Conservation (phyloP, 2,888 invertebrate genomes). For the Lissocephala sabroskyi region DNA sequence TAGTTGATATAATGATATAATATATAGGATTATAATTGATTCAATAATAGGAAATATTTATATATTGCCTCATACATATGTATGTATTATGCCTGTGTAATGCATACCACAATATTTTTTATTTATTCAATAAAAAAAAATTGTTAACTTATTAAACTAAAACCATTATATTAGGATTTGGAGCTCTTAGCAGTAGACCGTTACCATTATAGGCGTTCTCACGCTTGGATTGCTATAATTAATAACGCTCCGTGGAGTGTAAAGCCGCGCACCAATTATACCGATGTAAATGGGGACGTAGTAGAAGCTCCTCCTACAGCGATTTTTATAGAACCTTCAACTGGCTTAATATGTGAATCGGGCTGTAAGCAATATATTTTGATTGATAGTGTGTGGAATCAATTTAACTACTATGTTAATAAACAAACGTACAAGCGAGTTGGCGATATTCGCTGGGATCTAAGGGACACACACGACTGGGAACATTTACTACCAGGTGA, state of each 20-base stretch:
- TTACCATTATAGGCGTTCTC: conserved; percentile 80
- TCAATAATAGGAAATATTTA: too few species aligned
- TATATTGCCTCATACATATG: too few species aligned
- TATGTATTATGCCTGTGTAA: too few species aligned
- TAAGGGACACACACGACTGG: conserved; percentile 78
- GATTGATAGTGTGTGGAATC: conserved; percentile 89
- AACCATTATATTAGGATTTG: conserved; percentile 73
- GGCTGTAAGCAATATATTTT: conserved; percentile 79
- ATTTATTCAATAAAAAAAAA: too few species aligned
- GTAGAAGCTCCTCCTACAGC: conserved; percentile 70
- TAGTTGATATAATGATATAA: too few species aligned
- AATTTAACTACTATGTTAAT: conserved; percentile 88
- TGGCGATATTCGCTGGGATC: conserved; percentile 76
- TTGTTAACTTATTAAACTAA: not conserved
- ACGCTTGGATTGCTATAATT: conserved; percentile 87
- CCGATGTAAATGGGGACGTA: conserved; percentile 59
- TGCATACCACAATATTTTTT: too few species aligned
- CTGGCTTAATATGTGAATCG: conserved; percentile 79
- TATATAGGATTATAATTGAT: too few species aligned
- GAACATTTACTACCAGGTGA: conserved; percentile 83
- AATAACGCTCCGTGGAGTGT: conserved; percentile 67
- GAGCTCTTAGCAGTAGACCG: conserved; percentile 79
- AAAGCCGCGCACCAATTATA: conserved; percentile 50
- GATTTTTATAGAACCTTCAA: conserved; percentile 89
- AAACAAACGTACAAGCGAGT: conserved; percentile 75